These are phyloP conservation scores for Mormyrus lacerda DNA, from an alignment of 2,113 vertebrate genomes.

Conservation along the genomic window DNA sequence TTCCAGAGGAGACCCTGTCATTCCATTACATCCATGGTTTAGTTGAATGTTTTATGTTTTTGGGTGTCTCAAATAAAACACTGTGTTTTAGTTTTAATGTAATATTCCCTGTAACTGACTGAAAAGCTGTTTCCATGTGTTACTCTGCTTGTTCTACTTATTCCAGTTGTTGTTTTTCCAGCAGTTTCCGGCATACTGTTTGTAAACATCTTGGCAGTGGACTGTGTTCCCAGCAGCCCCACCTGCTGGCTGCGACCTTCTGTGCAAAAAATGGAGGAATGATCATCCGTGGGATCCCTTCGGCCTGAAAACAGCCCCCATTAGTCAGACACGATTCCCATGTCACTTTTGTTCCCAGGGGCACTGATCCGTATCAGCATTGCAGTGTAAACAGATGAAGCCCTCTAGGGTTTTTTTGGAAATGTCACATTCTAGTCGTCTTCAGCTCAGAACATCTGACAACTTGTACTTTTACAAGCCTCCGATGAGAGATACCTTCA, in stretches of 20 bases:
- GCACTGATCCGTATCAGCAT: background rate
- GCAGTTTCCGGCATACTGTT: background rate
- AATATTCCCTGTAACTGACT: background rate
- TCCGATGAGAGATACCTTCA: background rate
- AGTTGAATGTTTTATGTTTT: background rate
- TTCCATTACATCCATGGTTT: background rate
- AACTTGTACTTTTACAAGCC: background rate
- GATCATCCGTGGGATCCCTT: background rate
- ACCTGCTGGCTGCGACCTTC: background rate
- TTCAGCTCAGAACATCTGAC: background rate
- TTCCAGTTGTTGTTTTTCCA: background rate
- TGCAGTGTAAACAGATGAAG: background rate
- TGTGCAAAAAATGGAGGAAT: background rate
- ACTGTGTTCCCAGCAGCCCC: background rate
- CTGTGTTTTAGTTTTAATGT: background rate
- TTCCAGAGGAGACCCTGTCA: background rate
- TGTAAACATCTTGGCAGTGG: background rate
- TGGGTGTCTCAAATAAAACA: background rate
- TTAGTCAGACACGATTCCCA: background rate
- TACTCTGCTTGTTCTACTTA: background rate
- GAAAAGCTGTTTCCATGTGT: background rate
- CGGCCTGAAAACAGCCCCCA: background rate
- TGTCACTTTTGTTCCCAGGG: background rate
- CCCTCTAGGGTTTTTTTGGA: background rate
- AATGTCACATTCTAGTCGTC: background rate